Conservation (phyloP, 2,888 invertebrate genomes). For the Margaritifera margaritifera region DNA sequence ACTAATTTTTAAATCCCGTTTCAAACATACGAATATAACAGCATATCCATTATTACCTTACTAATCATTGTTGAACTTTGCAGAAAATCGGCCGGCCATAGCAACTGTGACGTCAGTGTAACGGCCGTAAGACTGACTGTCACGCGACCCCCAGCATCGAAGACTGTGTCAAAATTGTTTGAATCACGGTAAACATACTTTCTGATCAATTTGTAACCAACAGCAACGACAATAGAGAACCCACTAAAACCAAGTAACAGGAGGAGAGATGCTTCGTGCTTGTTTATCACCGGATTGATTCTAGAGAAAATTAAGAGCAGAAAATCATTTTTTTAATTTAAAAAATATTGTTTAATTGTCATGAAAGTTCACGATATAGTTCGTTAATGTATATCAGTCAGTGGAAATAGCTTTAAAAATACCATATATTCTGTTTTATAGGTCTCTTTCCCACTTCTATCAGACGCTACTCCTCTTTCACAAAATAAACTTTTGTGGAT, state of each 20-base stretch:
- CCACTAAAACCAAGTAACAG: conserved; percentile 58
- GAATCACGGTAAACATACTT: conserved; percentile 53
- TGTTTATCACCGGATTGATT: conserved; percentile 38
- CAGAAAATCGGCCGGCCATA: conserved; percentile 60
- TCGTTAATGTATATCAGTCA: no score
- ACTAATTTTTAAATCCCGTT: neutral
- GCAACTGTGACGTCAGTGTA: conserved; percentile 56
- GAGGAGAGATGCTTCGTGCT: conserved; percentile 43
- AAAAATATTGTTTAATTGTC: no score
- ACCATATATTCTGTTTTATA: no score
- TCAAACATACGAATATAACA: no score
- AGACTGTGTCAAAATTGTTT: conserved; percentile 56
- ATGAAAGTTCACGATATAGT: no score
- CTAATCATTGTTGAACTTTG: conserved; percentile 51
- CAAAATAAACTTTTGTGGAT: no score
- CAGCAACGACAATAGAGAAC: conserved; percentile 51
- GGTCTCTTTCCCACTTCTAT: no score
- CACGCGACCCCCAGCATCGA: conserved; percentile 60
- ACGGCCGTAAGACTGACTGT: conserved; percentile 55
- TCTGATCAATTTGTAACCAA: conserved; percentile 48
- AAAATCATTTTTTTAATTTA: no score
- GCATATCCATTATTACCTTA: conserved; percentile 34
- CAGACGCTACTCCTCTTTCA: no score
- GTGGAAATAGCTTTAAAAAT: no score
- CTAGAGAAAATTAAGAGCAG: conserved; percentile 10